Conservation (phyloP, 2,888 invertebrate species). For the Chesias legatella region DNA sequence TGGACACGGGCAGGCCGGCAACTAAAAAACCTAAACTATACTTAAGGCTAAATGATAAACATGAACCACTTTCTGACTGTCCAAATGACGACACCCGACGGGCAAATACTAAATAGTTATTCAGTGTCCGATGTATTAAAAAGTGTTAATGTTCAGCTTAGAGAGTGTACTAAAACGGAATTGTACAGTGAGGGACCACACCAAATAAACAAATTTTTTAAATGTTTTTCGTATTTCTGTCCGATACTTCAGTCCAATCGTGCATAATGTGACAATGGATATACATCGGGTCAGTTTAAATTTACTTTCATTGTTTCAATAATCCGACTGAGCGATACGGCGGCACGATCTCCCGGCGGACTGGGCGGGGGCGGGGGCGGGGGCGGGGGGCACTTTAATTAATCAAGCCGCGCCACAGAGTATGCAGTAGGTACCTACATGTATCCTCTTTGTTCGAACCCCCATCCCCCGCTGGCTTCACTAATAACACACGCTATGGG, state of each 20-base stretch:
- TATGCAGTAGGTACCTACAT: constrained; percentile 4
- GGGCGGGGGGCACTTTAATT: constrained; percentile 76
- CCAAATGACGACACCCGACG: too few species aligned
- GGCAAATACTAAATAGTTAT: too few species aligned
- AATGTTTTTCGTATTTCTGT: not conserved
- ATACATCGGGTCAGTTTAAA: constrained; percentile 29
- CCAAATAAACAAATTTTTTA: too few species aligned
- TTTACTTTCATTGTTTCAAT: constrained; percentile 57
- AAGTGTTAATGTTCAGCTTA: too few species aligned
- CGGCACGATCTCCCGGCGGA: constrained; percentile 60
- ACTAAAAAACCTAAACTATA: too few species aligned
- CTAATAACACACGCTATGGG: constrained; percentile 62
- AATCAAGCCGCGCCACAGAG: constrained; percentile 50
- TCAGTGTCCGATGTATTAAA: too few species aligned
- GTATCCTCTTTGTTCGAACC: constrained; percentile 52
- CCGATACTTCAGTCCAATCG: constrained; percentile 6
- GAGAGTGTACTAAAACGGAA: too few species aligned
- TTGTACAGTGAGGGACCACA: too few species aligned
- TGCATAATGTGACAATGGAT: constrained; percentile 19
- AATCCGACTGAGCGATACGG: constrained; percentile 54
- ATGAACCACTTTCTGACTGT: too few species aligned
- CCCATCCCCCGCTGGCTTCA: constrained; percentile 52
- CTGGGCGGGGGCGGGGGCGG: constrained; percentile 68
- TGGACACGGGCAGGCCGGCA: too few species aligned
- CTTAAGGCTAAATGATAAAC: too few species aligned